phyloP scores from a whole-genome alignment of 2,797 vertebrate genomes.

The Smutsia gigantea region DNA sequence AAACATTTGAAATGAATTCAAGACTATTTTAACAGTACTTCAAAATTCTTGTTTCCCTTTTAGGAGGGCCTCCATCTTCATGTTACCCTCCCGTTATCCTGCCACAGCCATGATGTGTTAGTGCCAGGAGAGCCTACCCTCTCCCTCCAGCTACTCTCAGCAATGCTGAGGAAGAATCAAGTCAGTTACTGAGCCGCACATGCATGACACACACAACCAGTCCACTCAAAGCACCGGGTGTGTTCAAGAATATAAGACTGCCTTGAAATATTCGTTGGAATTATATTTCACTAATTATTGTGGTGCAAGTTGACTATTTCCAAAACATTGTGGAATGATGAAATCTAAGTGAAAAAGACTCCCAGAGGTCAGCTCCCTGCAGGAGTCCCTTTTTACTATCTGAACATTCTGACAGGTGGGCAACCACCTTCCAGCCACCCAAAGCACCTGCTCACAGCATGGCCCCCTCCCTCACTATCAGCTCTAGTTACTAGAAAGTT shows the following conservation, averaged over 20 bases:
- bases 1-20: not conserved
- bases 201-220: rapidly evolving
- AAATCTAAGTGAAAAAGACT: not conserved
- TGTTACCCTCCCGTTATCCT: not conserved
- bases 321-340: not conserved
- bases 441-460: rapidly evolving
- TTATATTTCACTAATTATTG: not conserved
- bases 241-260: not conserved
- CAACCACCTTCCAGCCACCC: not conserved
- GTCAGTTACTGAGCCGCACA: rapidly evolving
- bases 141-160: not conserved
- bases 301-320: not conserved
- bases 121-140: not conserved
- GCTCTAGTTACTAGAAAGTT: not conserved
- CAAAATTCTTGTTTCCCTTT: not conserved
- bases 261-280: not conserved
- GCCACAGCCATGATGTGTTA: not conserved
- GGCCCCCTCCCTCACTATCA: not conserved
- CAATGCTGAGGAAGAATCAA: not conserved
- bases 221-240: not conserved
- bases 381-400: not conserved
- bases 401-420: not conserved
- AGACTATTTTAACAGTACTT: not conserved
- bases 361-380: not conserved
- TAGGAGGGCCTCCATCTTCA: not conserved